These are phyloP conservation scores for Gymnobelideus leadbeateri DNA, from an alignment of 2,113 vertebrate genomes.

Conservation along the genomic window DNA sequence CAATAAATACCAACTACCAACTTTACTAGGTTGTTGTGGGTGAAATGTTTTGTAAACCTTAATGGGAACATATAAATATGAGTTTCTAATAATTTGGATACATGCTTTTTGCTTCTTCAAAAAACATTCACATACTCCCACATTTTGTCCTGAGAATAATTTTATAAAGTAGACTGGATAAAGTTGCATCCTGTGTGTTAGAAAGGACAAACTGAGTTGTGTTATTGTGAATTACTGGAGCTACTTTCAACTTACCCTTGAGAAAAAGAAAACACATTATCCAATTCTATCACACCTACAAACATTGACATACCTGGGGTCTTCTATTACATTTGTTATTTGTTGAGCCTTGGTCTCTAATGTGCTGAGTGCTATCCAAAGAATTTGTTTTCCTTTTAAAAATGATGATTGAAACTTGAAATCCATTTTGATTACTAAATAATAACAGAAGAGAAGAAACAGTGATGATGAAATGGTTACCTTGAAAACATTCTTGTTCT, in stretches of 20 bases:
- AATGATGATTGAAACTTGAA: slow-evolving; percentile 28
- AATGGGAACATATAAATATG: background rate
- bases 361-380: background rate
- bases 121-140: background rate
- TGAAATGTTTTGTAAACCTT: slow-evolving; percentile 11
- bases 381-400: slow-evolving; percentile 11
- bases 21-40: background rate
- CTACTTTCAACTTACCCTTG: slow-evolving; percentile 52
- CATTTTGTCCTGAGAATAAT: slow-evolving; percentile 34
- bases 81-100: background rate
- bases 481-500: slow-evolving; percentile 18
- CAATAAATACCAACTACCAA: background rate
- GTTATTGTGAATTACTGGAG: slow-evolving; percentile 28
- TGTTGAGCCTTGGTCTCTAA: slow-evolving; percentile 30
- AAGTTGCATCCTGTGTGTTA: slow-evolving; percentile 10
- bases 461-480: background rate
- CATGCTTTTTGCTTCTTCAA: slow-evolving; percentile 17
- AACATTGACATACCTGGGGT: slow-evolving; percentile 25
- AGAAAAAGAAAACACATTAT: slow-evolving; percentile 40
- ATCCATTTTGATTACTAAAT: slow-evolving; percentile 2
- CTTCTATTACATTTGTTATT: slow-evolving; percentile 57
- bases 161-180: background rate
- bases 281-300: background rate
- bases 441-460: slow-evolving; percentile 17
- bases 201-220: slow-evolving; percentile 25